Conservation (phyloP, 2,113 vertebrate genomes). For the Pelodiscus sinensis region DNA sequence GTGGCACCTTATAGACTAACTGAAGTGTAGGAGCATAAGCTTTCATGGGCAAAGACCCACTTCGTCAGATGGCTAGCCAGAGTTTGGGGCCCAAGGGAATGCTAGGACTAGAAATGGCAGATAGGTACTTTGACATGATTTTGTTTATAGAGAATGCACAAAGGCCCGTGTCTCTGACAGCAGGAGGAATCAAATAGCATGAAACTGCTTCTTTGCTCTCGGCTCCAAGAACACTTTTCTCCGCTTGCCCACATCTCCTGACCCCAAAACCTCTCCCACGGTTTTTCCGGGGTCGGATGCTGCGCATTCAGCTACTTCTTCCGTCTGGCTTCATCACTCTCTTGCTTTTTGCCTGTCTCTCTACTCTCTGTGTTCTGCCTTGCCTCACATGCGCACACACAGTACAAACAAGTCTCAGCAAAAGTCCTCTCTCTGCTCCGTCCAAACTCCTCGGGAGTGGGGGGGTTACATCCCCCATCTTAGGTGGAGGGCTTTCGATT, state of each 20-base stretch:
- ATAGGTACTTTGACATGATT: neutral
- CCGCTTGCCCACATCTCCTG: neutral
- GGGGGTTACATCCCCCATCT: neutral
- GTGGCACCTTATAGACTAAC: too few species aligned
- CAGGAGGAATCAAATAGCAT: neutral
- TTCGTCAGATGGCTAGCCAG: neutral
- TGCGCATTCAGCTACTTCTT: neutral
- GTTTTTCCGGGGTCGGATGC: neutral
- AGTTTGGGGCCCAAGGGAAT: neutral
- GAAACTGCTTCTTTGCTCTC: neutral
- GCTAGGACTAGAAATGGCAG: accelerated
- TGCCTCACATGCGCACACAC: too few species aligned
- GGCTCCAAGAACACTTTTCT: neutral
- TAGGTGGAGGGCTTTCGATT: neutral
- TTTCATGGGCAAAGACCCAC: too few species aligned
- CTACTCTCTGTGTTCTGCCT: too few species aligned
- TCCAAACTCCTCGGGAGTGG: neutral
- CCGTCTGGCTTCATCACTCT: neutral
- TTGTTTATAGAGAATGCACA: neutral
- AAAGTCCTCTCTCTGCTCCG: neutral
- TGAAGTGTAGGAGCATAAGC: too few species aligned
- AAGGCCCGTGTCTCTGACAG: neutral
- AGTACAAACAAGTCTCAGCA: neutral
- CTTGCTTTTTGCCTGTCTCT: neutral
- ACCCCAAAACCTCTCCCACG: neutral